A percentile compares a stretch with the other conserved stretches of the same genome.
Evolutionary conservation across 2,797 vertebrate genomes (phyloP).

Genomic region (Thripadectes ignobilis): DNA sequence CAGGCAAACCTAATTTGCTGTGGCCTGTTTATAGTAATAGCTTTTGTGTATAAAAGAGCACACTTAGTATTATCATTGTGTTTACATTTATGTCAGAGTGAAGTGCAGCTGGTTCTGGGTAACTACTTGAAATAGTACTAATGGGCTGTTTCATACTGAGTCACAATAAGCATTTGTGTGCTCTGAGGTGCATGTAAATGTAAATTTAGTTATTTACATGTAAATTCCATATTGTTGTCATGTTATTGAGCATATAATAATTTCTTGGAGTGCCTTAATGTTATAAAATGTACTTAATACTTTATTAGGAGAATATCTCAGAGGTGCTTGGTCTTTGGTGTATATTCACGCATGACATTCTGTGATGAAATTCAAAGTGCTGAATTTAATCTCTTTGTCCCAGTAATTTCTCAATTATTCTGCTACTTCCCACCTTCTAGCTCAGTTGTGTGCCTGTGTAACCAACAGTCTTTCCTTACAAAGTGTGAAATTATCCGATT

Average conservation of each 20-base stretch:
- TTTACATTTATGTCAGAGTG: slow-evolving; percentile 45
- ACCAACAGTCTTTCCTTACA: neutral
- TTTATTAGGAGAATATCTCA: neutral
- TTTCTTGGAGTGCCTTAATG: neutral
- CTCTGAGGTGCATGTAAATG: neutral
- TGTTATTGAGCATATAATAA: neutral
- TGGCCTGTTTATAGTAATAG: slow-evolving; percentile 6
- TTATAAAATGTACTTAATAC: neutral
- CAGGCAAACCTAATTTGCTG: slow-evolving; percentile 8
- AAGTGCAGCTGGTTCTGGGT: slow-evolving; percentile 27
- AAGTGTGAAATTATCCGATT: neutral
- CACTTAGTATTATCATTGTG: slow-evolving; percentile 33
- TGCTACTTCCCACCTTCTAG: neutral
- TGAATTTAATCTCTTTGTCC: neutral
- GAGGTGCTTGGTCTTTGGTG: neutral
- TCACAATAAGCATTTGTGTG: neutral
- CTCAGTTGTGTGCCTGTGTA: neutral
- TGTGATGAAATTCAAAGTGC: neutral
- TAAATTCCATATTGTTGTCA: neutral
- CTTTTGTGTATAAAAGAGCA: slow-evolving; percentile 19
- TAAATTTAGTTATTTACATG: neutral
- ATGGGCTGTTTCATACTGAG: neutral
- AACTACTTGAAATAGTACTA: slow-evolving; percentile 26
- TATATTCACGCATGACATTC: neutral
- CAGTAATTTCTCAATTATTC: neutral